A percentile compares a stretch with the other conserved stretches of the same genome.
These are phyloP conservation scores for Phoeniculus purpureus DNA, from an alignment of 2,797 vertebrate genomes.

Conservation along the genomic window DNA sequence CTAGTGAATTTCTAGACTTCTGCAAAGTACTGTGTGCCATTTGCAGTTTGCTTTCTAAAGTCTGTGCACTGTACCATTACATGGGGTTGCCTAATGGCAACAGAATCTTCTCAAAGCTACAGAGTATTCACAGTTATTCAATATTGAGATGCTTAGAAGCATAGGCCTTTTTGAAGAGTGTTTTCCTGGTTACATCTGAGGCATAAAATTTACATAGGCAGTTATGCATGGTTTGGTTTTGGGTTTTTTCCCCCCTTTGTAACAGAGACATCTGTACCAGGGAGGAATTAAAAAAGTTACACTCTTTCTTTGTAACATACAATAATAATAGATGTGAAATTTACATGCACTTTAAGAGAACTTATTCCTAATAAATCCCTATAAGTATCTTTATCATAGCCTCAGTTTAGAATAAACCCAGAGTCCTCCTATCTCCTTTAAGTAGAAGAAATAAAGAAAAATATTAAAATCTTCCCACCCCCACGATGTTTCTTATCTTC, in stretches of 20 bases:
- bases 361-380: not conserved
- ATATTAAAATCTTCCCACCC: accelerated
- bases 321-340: not conserved
- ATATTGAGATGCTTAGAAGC: not conserved
- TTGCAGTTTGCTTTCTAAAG: not conserved
- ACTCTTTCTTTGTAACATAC: not conserved
- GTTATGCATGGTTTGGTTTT: not conserved
- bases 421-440: not conserved
- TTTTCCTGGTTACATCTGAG: not conserved
- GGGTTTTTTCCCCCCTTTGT: not conserved
- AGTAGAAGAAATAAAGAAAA: not conserved
- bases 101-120: not conserved
- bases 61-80: not conserved
- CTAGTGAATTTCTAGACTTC: too few species aligned
- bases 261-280: not conserved
- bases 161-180: not conserved
- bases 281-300: not conserved
- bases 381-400: not conserved
- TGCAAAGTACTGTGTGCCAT: not conserved
- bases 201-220: not conserved
- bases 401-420: not conserved
- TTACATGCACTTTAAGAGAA: not conserved
- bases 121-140: not conserved
- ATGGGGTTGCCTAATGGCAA: not conserved
- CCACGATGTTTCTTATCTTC: not conserved